Evolutionary conservation across 2,113 vertebrate genomes (phyloP).

Genomic region (Calidris pygmaea): DNA sequence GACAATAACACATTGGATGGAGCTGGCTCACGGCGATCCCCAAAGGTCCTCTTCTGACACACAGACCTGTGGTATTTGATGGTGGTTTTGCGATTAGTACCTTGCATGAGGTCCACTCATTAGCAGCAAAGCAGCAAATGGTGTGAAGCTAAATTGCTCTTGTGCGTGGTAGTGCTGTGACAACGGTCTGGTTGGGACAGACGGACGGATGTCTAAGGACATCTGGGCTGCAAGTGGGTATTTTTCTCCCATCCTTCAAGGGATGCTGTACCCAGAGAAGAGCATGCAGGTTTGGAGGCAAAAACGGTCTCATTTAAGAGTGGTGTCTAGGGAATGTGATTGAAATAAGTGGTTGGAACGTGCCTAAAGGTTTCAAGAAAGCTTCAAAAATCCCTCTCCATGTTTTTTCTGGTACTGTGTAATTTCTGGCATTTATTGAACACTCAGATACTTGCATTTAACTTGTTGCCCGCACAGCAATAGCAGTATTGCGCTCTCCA

Average conservation of each 20-base stretch:
- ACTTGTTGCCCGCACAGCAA: neutral
- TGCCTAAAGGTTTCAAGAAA: neutral
- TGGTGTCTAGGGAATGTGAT: neutral
- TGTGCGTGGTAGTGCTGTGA: neutral
- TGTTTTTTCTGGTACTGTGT: neutral
- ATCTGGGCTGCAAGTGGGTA: neutral
- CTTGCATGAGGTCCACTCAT: neutral
- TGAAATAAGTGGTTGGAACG: too few relatives aligned
- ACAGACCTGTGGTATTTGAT: accelerated
- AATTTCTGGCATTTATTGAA: neutral
- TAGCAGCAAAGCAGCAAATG: neutral
- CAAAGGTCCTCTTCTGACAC: neutral
- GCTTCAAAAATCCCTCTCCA: neutral
- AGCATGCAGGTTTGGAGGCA: neutral
- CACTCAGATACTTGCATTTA: neutral
- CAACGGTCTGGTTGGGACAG: neutral
- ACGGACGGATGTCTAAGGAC: neutral
- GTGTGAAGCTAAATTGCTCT: accelerated
- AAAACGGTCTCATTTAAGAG: neutral
- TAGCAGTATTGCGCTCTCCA: neutral
- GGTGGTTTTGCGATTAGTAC: neutral
- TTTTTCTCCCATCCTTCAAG: neutral
- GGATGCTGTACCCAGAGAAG: neutral
- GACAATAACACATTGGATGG: accelerated
- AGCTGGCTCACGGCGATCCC: neutral